Evolutionary conservation across 2,113 vertebrate species (phyloP).

Genomic region (Condylura cristata): DNA sequence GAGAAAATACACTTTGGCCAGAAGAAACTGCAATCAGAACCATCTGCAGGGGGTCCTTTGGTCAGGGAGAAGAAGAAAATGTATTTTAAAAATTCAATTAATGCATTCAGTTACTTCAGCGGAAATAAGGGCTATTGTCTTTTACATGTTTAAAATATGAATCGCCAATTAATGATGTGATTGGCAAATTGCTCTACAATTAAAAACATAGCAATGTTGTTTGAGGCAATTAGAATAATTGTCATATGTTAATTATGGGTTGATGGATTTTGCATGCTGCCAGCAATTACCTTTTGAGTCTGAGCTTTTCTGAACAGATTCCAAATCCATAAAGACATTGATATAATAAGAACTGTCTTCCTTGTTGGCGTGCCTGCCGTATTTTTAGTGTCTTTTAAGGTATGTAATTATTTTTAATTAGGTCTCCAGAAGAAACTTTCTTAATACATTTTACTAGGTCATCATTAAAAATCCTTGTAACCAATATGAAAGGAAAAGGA

Average conservation of each 20-base stretch:
- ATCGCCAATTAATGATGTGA: constrained; percentile 86
- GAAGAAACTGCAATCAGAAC: constrained; percentile 77
- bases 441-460: constrained; percentile 59
- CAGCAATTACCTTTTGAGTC: constrained; percentile 86
- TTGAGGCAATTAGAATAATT: constrained; percentile 89
- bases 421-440: constrained; percentile 77
- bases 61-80: constrained; percentile 70
- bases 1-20: constrained; percentile 66
- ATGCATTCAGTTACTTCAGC: constrained; percentile 67
- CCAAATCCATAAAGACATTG: constrained; percentile 86
- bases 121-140: constrained; percentile 84
- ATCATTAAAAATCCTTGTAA: constrained; percentile 46
- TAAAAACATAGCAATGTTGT: constrained; percentile 87
- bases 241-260: constrained; percentile 87
- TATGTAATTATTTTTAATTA: constrained; percentile 87
- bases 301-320: constrained; percentile 84
- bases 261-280: constrained; percentile 86
- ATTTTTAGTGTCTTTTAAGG: constrained; percentile 83
- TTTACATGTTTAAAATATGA: constrained; percentile 84
- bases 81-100: constrained; percentile 73
- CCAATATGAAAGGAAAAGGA: not conserved
- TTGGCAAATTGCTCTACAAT: constrained; percentile 89
- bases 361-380: constrained; percentile 73
- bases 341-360: constrained; percentile 83
- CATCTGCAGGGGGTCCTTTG: constrained; percentile 58